Evolutionary conservation across 1,140 invertebrate species (phyloP), one percentile per base, ranked within the genome.

Genomic region (Cyrtorhinus lividipennis): DNA sequence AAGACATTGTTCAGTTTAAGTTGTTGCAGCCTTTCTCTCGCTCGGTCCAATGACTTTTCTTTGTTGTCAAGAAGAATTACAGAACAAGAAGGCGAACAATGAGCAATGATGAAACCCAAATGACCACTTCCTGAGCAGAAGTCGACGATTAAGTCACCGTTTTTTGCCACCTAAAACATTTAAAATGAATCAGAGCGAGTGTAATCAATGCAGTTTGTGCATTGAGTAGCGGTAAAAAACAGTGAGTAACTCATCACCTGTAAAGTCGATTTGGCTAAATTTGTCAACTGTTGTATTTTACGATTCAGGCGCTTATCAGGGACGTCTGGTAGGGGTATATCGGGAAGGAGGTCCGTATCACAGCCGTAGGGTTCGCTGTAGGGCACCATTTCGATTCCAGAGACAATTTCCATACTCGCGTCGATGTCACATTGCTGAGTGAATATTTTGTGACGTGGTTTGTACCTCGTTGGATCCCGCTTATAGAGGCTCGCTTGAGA

Each of bases 121-220:
- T 96, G 92, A 1, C 93, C 93, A 67, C 89, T 87, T 1, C 93
- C 94, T 69, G 88, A 90, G 74, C 94, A 97, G 74, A 96, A 97
- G 72, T 97, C 94, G 1, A 96, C 89, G 66, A 97, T 91, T 15
- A 79, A 74, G 67, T 81, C 69, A 62, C 74, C 67, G 24, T 67
- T 59, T 45, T 65, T 62, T 2, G 65, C 61, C 20, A 71, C 53
- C 70, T 71, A 61, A 10, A 63, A 60, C 44, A 63, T 48, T 59
- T 2, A 44, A 25, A 63, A 57, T 58, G 38, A 44, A 38, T n/a
- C n/a, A n/a, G n/a, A n/a, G n/a, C n/a, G n/a, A n/a, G n/a, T n/a
- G n/a, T n/a, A 44, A 44, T 44, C 10, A 44, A 44, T 44, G n/a
- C 10, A 44, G n/a, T 44, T 44, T 44, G 10, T 44, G 38, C 10